Conservation (phyloP, 2,797 vertebrate genomes). For the Manis pentadactyla region DNA sequence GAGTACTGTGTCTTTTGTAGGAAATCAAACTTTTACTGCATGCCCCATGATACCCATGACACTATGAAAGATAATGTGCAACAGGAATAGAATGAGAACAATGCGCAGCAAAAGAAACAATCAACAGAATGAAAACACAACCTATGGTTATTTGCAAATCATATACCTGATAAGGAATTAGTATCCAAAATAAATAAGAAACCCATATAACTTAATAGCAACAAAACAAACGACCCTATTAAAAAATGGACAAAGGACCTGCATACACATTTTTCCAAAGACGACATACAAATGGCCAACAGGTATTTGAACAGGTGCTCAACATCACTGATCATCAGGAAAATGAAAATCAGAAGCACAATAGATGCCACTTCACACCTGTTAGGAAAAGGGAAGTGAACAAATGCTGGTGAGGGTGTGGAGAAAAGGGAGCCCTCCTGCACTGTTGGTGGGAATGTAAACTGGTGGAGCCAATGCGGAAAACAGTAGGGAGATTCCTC, state of each 20-base stretch:
- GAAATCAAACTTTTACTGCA: neutral
- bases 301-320: neutral
- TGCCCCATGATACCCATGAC: neutral
- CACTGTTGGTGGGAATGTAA: neutral
- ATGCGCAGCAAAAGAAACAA: neutral
- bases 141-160: neutral
- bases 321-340: neutral
- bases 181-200: neutral
- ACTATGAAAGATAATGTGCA: neutral
- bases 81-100: neutral
- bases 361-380: neutral
- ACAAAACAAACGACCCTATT: neutral
- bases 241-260: neutral
- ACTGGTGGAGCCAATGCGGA: neutral
- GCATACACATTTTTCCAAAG: neutral
- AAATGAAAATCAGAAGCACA: neutral
- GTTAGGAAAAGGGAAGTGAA: neutral
- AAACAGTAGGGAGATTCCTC: neutral
- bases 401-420: neutral
- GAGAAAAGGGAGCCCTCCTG: neutral
- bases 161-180: neutral
- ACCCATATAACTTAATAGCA: neutral
- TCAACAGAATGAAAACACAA: neutral
- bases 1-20: neutral
- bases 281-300: neutral